A percentile compares a stretch with the other conserved stretches of the same genome.
Evolutionary conservation across 2,113 vertebrate genomes (phyloP).

Genomic region (Uria lomvia): DNA sequence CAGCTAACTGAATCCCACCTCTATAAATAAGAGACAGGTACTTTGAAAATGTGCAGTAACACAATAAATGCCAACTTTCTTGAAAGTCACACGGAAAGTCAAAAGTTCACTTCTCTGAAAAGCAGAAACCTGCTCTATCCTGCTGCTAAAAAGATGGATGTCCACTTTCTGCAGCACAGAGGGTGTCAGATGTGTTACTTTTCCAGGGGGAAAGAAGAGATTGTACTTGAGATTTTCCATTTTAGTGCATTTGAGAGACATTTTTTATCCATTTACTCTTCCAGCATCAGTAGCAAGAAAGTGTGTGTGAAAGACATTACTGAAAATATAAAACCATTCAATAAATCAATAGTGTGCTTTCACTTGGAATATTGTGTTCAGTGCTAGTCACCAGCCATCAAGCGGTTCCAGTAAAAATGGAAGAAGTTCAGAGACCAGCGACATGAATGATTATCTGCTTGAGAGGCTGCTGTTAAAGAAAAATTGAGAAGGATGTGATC

Average conservation of each 20-base stretch:
- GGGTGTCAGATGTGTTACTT: not conserved
- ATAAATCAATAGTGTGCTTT: conserved; percentile 52
- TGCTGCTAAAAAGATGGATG: not conserved
- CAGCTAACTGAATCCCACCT: conserved; percentile 15
- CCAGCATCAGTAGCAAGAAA: conserved; percentile 5
- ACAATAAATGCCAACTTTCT: conserved; percentile 17
- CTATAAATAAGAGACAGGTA: not conserved
- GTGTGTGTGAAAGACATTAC: not conserved
- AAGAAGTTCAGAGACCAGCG: not conserved
- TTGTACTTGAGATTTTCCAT: conserved; percentile 9
- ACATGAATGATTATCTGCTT: conserved; percentile 28
- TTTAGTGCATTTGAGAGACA: not conserved
- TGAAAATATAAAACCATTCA: conserved; percentile 36
- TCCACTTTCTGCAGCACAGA: not conserved
- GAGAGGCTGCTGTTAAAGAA: not conserved
- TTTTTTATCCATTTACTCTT: conserved; percentile 39
- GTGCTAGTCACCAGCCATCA: not conserved
- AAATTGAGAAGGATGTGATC: not conserved
- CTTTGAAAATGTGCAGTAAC: not conserved
- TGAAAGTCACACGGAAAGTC: not conserved
- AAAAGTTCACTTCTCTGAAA: conserved; percentile 24
- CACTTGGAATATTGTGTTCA: conserved; percentile 4
- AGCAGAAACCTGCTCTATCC: not conserved
- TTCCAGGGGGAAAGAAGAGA: not conserved
- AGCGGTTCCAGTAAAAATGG: not conserved